phyloP scores from a whole-genome alignment of 1,140 invertebrate genomes.

The Bombus waltoni region DNA sequence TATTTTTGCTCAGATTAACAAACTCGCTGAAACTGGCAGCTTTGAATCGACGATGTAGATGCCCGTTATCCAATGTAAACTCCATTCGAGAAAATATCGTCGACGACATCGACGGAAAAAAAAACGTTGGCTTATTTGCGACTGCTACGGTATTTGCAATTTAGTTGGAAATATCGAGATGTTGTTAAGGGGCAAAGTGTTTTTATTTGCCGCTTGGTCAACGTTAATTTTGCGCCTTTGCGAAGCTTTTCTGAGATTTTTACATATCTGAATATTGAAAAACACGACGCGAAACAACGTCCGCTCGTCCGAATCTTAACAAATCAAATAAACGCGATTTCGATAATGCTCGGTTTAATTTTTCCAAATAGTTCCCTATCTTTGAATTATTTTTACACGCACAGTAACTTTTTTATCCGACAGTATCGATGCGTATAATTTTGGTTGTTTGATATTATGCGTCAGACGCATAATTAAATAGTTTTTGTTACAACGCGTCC shows the following conservation, averaged over 20 bases:
- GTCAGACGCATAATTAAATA: too few species aligned
- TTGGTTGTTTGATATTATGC: too few species aligned
- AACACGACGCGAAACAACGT: not conserved
- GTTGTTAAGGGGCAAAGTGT: not conserved
- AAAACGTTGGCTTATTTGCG: not conserved
- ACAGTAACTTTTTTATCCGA: too few species aligned
- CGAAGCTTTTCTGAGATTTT: not conserved
- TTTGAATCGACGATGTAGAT: not conserved
- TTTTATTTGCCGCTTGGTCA: not conserved
- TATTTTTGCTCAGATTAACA: conserved; percentile 26
- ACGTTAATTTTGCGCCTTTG: not conserved
- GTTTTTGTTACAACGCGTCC: not conserved
- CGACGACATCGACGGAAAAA: not conserved
- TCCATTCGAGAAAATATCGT: not conserved
- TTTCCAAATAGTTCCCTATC: too few species aligned
- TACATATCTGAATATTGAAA: not conserved
- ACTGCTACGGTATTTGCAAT: not conserved
- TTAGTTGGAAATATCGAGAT: not conserved
- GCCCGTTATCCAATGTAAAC: conserved; percentile 2
- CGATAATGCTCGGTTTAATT: too few species aligned
- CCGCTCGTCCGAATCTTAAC: too few species aligned
- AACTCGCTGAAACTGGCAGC: not conserved
- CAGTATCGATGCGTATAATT: too few species aligned
- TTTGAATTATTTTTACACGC: too few species aligned
- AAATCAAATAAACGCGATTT: too few species aligned